Base-by-base conservation (phyloP, 2,113 vertebrate genomes). In the Leucosticte australis region DNA sequence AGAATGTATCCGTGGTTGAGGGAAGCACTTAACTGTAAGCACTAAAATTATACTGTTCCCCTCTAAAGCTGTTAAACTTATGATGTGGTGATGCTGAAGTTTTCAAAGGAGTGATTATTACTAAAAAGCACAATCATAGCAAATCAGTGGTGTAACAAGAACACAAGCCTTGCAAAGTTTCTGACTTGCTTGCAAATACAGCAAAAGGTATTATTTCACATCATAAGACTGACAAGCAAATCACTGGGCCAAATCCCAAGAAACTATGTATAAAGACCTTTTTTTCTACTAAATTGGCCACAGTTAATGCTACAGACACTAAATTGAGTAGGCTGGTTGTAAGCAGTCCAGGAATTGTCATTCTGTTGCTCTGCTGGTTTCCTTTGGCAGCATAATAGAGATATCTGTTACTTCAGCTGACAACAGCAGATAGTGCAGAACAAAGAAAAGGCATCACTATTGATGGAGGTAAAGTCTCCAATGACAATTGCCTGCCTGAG, bases 341-440 rank as follows among this genome's bases (percentile, higher is more conserved):
- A 89, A 94, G 83, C 37, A 47, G 60, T 64, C 44, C 83, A 84
- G 89, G 39, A 94, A 83, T 71, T 94, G 80, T 67, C 81, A 84
- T 87, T 89, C 31, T 65, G 15, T 73, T 90, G 77, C 81, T 95
- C 53, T 82, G 77, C 83, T 89, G 87, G 62, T 79, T 95, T 95
- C 57, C 73, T 84, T 75, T 47, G 59, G 81, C 78, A 91, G 56
- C 37, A 10, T 75, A 84, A 95, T 18, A 49, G 86, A 91, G 89
- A 16, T 15, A 82, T 84, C 83, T 7, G 33, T 74, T 83, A 63
- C 77, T 87, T 19, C 28, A 39, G 68, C 73, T 92, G 95, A 87
- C 92, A 96, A 77, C 71, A 81, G 94, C 76, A 89, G 93, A 93
- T 78, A 59, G 52, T 33, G 46, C 83, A 89, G 92, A 94, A 78